Base-by-base conservation (phyloP, 2,888 invertebrate species). In the Aphrophora alni region DNA sequence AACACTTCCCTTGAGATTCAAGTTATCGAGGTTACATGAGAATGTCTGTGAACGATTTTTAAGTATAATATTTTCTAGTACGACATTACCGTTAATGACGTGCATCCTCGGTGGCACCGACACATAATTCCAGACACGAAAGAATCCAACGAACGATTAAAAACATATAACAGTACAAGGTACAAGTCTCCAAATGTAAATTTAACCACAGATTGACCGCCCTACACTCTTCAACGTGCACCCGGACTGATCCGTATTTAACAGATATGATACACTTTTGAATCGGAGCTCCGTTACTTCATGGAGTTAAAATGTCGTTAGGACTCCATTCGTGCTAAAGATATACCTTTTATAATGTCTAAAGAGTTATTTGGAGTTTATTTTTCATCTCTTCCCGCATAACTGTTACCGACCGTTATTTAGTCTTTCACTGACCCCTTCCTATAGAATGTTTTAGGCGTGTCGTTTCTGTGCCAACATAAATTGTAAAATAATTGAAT, bases 271-370 rank as follows among this genome's bases (percentile, higher is more conserved):
- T 59, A 59, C 59, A 59, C 59, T 7, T 59, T 59, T 59, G 59
- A 59, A 59, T 59, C n/a, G 2, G 59, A 21, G 59, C 21, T 21
- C 59, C 59, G 59, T 59, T 59, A 59, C 21, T 59, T 3, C 14
- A 59, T 21, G 21, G 21, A 21, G 21, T 59, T 59, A 59, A 59
- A 21, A 59, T 21, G 59, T 59, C 59, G 59, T 59, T 59, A 59
- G 59, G 59, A 59, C 21, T 59, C 59, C 21, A 59, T 59, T 59
- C 59, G 59, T 59, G 59, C 59, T 59, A 59, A 59, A 59, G 59
- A 59, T 59, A 59, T 21, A 21, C 21, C 21, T 21, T 14, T 59
- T 5, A 59, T 59, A n/a, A 59, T 59, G 14, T 14, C n/a, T 21
- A 21, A 59, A 59, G 59, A 33, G 33, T 33, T n/a, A 7, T 59